phyloP scores from a whole-genome alignment of 2,888 invertebrate species.

The Epiperipatus broadwayi region DNA sequence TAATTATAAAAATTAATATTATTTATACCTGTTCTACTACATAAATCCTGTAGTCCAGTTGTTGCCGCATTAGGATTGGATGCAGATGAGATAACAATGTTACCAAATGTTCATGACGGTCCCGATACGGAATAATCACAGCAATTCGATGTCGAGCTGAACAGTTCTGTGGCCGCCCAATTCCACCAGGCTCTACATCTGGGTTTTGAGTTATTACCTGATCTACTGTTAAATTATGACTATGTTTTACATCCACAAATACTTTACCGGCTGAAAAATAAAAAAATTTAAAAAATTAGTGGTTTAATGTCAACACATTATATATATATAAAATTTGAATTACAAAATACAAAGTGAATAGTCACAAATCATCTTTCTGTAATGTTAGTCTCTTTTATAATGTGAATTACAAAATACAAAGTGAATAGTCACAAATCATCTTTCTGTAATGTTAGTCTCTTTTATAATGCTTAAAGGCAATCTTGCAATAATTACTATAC shows the following conservation, averaged over 20 bases:
- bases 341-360: too few relatives aligned
- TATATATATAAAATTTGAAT: too few relatives aligned
- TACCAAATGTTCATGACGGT: constrained; percentile 23
- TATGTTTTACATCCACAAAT: constrained; percentile 9
- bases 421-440: too few relatives aligned
- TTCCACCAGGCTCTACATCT: constrained; percentile 7
- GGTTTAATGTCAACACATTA: too few relatives aligned
- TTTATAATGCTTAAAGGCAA: too few relatives aligned
- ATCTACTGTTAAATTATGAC: constrained; percentile 9
- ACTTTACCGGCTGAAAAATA: constrained; percentile 7
- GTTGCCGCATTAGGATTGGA: constrained; percentile 23
- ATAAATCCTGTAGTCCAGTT: constrained; percentile 25
- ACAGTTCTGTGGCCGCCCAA: constrained; percentile 12
- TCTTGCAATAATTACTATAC: too few relatives aligned
- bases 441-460: too few relatives aligned
- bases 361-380: too few relatives aligned
- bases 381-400: too few relatives aligned
- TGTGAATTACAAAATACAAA: too few relatives aligned
- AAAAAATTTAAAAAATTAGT: too few relatives aligned
- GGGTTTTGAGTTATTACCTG: constrained; percentile 10
- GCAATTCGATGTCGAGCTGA: constrained; percentile 19
- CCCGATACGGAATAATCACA: constrained; percentile 25
- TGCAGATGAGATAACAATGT: constrained; percentile 24
- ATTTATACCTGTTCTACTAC: constrained; percentile 24
- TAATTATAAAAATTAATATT: constrained; percentile 13